Evolutionary conservation across 92 coral and sea anemone species (phyloP).

Genomic region (Pocillopora grandis): DNA sequence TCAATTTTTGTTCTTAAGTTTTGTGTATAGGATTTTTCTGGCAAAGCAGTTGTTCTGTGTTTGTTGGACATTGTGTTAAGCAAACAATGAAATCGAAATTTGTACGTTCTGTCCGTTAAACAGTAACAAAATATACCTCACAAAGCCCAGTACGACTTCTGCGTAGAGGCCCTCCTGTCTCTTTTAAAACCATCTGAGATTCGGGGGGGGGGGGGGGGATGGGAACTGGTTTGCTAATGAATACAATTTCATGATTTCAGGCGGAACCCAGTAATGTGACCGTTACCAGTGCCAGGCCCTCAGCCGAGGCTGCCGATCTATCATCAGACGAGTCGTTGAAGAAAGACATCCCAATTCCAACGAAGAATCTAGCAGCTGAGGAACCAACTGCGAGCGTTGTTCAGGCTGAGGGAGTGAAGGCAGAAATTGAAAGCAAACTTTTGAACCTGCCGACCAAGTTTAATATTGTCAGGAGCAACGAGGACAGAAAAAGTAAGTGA

Average conservation of each 20-base stretch:
- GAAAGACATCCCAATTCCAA: constrained; percentile 81
- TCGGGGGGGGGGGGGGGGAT: not conserved
- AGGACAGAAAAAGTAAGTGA: constrained; percentile 27
- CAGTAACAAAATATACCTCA: no score
- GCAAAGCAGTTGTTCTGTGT: not conserved
- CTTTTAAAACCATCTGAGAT: not conserved
- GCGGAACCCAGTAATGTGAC: constrained; percentile 35
- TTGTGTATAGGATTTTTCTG: not conserved
- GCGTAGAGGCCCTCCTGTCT: not conserved
- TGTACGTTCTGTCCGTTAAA: no score
- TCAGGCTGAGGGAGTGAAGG: constrained; percentile 25
- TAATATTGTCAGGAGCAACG: constrained; percentile 1
- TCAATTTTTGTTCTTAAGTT: no score
- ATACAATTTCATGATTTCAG: not conserved
- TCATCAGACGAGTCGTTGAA: constrained; percentile 54
- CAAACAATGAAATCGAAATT: not conserved
- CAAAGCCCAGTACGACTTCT: not conserved
- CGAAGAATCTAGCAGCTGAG: constrained; percentile 72
- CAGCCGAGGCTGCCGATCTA: constrained; percentile 22
- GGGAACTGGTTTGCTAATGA: no score
- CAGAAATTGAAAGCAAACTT: constrained; percentile 54
- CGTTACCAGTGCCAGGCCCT: constrained; percentile 43
- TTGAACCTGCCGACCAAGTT: constrained; percentile 32
- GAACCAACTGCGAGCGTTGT: constrained; percentile 33
- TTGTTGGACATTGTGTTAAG: not conserved